Evolutionary conservation across 2,888 invertebrate species (phyloP), one percentile per base, ranked within the genome.

Genomic region (Bellardia bayeri): DNA sequence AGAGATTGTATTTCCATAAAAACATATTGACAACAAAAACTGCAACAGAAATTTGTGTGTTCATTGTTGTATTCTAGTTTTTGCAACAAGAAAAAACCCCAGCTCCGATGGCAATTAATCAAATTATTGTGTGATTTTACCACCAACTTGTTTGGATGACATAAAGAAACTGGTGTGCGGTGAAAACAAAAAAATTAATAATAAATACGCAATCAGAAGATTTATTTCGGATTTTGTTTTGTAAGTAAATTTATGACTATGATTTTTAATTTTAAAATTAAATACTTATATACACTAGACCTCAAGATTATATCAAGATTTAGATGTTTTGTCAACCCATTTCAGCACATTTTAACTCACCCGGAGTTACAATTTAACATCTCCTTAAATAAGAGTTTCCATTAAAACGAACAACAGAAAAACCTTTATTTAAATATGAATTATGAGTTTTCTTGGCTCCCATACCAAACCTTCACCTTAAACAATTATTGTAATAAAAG

Each of bases 51-150:
- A 37, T 6, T 37, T 5, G 37, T 37, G 37, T 37, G 5, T 37
- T 37, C 37, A 0, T 37, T 37, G 3, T 37, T 37, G 37, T 37
- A 37, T 37, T 37, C 37, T 37, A 5, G 37, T 37, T 37, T 4
- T 37, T 6, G 37, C 37, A 42, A 30, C 16, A 66, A 49, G 2
- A 56, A 16, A 16, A 30, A 45, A 6, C 16, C 40, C 40, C 68
- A 69, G 30, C 40, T 68, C 40, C 68, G 68, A 30, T 75, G 51
- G 61, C 45, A 82, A 82, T 82, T 69, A 82, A 82, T 69, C n/a
- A 78, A 78, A 64, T 16, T 56, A 71, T 78, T 71, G 71, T 71
- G 64, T 71, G 14, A 82, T 76, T 71, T 71, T 40, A n/a, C 3
- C 14, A 40, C 14, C 37, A 75, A 75, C 49, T 66, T 6, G 45